Evolutionary conservation across 2,888 invertebrate genomes (phyloP).

Genomic region (Desoria tigrina): DNA sequence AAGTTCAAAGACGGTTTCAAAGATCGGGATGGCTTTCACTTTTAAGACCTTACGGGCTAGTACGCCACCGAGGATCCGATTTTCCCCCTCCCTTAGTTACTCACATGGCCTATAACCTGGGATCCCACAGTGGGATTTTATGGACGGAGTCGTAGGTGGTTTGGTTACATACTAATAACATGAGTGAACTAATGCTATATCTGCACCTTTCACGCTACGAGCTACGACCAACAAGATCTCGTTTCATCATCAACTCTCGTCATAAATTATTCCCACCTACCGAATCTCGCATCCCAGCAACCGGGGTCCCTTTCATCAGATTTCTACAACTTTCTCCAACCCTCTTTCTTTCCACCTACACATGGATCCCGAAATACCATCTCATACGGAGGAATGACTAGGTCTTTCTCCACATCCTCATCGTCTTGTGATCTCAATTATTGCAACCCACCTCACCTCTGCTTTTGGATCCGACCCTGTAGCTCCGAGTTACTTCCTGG

Average conservation of each 20-base stretch:
- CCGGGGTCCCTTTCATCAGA: slow-evolving; percentile 4
- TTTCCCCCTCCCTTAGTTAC: not conserved
- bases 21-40: no score
- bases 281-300: not conserved
- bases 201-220: no score
- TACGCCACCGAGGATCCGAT: no score
- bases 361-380: not conserved
- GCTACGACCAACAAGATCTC: not conserved
- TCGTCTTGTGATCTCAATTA: not conserved
- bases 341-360: not conserved
- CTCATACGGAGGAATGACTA: not conserved
- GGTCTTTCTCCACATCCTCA: not conserved
- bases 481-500: no score
- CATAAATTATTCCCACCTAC: slow-evolving; percentile 24
- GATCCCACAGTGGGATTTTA: not conserved
- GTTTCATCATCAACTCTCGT: slow-evolving; percentile 20
- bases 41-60: no score
- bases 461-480: no score
- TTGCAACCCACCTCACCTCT: not conserved
- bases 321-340: not conserved
- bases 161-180: no score
- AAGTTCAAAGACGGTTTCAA: not conserved
- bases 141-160: no score
- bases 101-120: not conserved
- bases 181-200: not conserved